Evolutionary conservation across 1,140 invertebrate genomes (phyloP).

Genomic region (Procambarus clarkii): DNA sequence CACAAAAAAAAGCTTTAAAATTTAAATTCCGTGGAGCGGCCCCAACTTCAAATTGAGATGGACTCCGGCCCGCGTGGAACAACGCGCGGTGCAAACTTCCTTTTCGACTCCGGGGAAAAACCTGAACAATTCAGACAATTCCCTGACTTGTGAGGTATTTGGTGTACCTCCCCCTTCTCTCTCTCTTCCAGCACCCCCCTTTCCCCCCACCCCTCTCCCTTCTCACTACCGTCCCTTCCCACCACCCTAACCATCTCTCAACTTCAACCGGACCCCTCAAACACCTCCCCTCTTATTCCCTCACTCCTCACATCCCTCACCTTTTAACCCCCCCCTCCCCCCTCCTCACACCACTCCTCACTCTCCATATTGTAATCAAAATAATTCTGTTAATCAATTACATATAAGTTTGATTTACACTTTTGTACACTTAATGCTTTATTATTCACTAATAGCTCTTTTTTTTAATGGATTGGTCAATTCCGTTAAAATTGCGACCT

Average conservation of each 20-base stretch:
- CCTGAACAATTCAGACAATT: slow-evolving; percentile 28
- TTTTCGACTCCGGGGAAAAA: background rate
- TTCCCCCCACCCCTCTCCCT: background rate
- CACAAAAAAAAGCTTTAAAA: background rate
- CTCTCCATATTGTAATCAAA: too few species aligned
- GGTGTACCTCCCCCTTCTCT: background rate
- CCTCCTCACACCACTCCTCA: background rate
- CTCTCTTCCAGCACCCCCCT: background rate
- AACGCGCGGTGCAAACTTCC: slow-evolving; percentile 26
- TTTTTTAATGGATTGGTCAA: too few species aligned
- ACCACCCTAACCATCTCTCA: background rate
- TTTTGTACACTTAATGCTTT: too few species aligned
- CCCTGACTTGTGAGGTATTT: slow-evolving; percentile 9
- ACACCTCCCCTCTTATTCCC: background rate
- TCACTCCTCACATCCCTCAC: background rate
- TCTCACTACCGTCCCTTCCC: background rate
- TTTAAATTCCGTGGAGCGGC: slow-evolving; percentile 16
- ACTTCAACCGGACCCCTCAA: background rate
- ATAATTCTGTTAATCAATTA: too few species aligned
- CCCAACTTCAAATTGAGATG: slow-evolving; percentile 23
- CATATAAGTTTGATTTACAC: too few species aligned
- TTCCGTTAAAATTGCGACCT: too few species aligned
- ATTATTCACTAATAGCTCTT: too few species aligned
- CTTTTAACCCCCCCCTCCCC: background rate
- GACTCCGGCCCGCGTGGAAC: background rate